Base-by-base conservation (phyloP, 53 echinoderm and acorn worm genomes). In the Luidia sarsii region DNA sequence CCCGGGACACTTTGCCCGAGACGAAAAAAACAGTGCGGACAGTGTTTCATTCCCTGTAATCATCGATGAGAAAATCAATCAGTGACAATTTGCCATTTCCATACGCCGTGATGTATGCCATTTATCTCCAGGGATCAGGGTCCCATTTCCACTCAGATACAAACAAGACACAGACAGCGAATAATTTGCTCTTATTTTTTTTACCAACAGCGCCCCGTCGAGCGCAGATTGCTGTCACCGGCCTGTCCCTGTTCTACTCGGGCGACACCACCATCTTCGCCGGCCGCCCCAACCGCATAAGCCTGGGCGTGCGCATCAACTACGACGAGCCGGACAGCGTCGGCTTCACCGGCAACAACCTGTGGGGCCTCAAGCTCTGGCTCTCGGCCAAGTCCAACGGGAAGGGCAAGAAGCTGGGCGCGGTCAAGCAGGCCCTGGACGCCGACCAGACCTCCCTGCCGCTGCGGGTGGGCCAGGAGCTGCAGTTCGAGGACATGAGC, bases 351-450 rank as follows among this genome's bases (percentile, higher is more conserved):
- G 92, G 92, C 13, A 69, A 79, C 3, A 25, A 85, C 51, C 50
- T 88, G 18, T 91, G 92, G 92, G 49, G 57, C 35, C 36, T 91
- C 20, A 51, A 65, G 34, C 50, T 91, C 13, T 91, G 92, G 92
- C 68, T 68, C 6, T 71, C 85, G 24, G 10, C 63, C 13, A 91
- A 88, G 59, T 64, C 85, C 18, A 91, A 88, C n/a, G 92, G 92
- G 48, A 69, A 79, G n/a, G 92, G 92, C 1, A 65, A 67, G 27
- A 73, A 81, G 38, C 22, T 65, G 24, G 80, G 80, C 11, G 39
- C 45, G 4, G 69, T 65, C 3, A 38, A 39, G 27, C 85, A 88
- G 50, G 85, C 57, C 27, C 67, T 91, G 19, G 73, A 15, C 19
- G 34, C 56, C 15, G 39, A 57, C 27, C 86, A 75, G 27, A 65